Evolutionary conservation across 2,888 invertebrate genomes (phyloP), one percentile per base, ranked within the genome.

Genomic region (Limnephilus marmoratus): DNA sequence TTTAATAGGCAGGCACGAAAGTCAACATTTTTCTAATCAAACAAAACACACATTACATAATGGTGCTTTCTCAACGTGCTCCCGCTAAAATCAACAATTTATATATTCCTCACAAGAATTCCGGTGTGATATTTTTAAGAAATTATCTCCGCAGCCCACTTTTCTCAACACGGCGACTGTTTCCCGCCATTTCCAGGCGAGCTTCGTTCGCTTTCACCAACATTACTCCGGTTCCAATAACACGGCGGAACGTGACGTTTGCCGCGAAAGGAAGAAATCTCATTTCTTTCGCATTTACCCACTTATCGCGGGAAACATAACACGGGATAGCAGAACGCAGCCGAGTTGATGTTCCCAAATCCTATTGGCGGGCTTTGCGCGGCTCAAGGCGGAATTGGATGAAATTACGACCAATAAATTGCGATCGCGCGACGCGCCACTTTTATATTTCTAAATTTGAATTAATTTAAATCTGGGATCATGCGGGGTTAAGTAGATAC

Each of bases 401-500:
- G 85, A 90, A 90, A 90, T 83, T 90, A 90, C 90, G 83, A 85
- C 90, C 90, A 90, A 90, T 90, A 90, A 90, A 90, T 90, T 90
- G 85, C 90, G 53, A 85, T 90, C 85, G 80, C 53, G 53, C 68
- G 68, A 68, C 68, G 68, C 68, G 68, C 68, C 68, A 68, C 9
- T 68, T 68, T 68, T 89, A 89, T 37, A 89, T 89, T 89, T 80
- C 37, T 31, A 89, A 89, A 89, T 89, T 89, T 80, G 80, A 89
- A 89, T 89, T 80, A 89, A 89, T 89, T 89, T 89, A 89, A 89
- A 81, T 89, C 88, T 80, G 41, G 88, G 88, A 89, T 89, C 68
- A 68, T 68, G 53, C 31, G 9, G 86, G 86, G 45, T 86, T 37
- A 86, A 86, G 83, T 41, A 41, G 83, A 24, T 68, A 68, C 68